These are phyloP conservation scores for Watersipora subatra DNA, from an alignment of 1,140 invertebrate genomes.

Conservation along the genomic window DNA sequence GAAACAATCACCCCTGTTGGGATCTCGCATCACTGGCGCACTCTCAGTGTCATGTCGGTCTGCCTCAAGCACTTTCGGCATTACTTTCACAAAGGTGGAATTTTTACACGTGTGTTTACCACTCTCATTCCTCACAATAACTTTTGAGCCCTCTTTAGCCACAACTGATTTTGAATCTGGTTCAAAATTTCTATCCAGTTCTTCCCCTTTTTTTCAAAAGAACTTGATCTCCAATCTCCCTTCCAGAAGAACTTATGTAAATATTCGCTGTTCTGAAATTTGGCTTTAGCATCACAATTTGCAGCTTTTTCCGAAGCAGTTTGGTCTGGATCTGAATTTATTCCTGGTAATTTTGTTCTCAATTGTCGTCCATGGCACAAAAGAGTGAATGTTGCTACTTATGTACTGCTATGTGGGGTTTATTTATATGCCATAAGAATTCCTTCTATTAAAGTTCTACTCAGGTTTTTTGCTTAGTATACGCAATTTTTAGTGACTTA, in stretches of 20 bases:
- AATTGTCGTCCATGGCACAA: not conserved
- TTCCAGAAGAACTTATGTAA: not conserved
- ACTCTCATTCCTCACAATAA: not conserved
- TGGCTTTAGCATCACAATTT: not conserved
- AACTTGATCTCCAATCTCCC: not conserved
- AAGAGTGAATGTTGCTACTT: not conserved
- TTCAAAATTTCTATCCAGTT: not conserved
- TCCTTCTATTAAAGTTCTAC: not conserved
- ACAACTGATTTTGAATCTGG: too few relatives aligned
- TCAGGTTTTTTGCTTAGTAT: slow-evolving; percentile 5
- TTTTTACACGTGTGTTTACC: not conserved
- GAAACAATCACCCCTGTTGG: too few relatives aligned
- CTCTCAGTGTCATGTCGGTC: too few relatives aligned
- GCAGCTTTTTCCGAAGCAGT: not conserved
- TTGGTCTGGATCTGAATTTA: not conserved
- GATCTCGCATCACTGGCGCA: too few relatives aligned
- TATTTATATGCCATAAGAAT: not conserved
- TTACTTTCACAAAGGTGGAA: not conserved
- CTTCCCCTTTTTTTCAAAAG: not conserved
- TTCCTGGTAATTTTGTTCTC: not conserved
- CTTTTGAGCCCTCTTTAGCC: not conserved
- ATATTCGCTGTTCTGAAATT: not conserved
- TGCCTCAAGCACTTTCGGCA: too few relatives aligned
- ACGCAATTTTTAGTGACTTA: slow-evolving; percentile 4
- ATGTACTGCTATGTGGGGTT: not conserved